These are phyloP conservation scores for Mormyrus lacerda DNA, from an alignment of 2,113 vertebrate species.

Conservation along the genomic window DNA sequence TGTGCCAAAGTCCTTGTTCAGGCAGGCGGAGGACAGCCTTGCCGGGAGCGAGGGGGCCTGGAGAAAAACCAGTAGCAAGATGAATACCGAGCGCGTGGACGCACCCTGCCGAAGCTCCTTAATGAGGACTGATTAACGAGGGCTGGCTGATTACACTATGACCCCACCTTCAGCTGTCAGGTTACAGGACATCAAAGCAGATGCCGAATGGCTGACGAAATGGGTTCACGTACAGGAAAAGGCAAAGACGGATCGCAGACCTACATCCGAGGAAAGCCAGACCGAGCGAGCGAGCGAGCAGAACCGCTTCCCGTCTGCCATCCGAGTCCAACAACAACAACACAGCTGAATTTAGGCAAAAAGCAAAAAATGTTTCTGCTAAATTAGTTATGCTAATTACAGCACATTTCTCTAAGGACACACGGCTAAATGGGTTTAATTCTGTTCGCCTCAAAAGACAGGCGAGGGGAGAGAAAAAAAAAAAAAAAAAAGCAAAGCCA, in stretches of 20 bases:
- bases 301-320: background rate
- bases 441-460: conserved; percentile 60
- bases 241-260: background rate
- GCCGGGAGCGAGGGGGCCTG: background rate
- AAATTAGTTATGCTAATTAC: conserved; percentile 73
- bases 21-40: conserved; percentile 14
- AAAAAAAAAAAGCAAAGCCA: conserved; percentile 36
- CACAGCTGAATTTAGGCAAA: conserved; percentile 50
- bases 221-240: background rate
- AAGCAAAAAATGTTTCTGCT: conserved; percentile 61
- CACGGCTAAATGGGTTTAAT: conserved; percentile 66
- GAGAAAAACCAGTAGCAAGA: background rate
- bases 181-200: background rate
- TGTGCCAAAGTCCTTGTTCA: conserved; percentile 31
- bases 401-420: conserved; percentile 54
- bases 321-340: background rate
- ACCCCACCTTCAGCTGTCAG: background rate
- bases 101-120: background rate
- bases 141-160: background rate
- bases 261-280: background rate
- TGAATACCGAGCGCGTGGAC: background rate
- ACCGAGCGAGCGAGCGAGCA: background rate
- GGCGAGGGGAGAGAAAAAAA: conserved; percentile 28
- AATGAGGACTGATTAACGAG: background rate
- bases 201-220: too few species aligned